phyloP scores from a whole-genome alignment of 2,888 invertebrate genomes.

The Ophion ellenae region DNA sequence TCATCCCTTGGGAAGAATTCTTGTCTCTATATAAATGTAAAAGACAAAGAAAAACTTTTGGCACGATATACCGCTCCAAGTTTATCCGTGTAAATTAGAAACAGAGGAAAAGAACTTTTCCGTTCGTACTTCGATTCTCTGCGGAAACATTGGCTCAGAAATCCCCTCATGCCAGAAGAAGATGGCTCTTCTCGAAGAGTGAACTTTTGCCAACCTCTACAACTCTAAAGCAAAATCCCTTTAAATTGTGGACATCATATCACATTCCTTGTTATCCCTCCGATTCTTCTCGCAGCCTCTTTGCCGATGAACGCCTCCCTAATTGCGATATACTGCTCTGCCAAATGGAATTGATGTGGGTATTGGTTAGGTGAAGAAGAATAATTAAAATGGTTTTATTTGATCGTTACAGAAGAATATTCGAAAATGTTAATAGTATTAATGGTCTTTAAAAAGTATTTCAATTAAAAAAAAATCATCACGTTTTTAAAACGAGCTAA shows the following conservation, averaged over 20 bases:
- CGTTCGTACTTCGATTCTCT: background rate
- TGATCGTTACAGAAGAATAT: too few species aligned
- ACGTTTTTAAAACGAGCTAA: too few species aligned
- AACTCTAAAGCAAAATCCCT: background rate
- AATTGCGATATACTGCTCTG: background rate
- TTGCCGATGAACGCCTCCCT: background rate
- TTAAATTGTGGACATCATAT: background rate
- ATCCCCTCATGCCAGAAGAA: background rate
- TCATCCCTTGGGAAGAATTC: background rate
- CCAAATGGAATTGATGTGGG: background rate
- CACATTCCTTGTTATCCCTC: background rate
- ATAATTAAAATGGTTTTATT: too few species aligned
- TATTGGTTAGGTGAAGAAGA: too few species aligned
- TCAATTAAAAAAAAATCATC: too few species aligned
- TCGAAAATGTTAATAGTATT: too few species aligned
- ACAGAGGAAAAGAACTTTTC: background rate
- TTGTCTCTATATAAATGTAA: background rate
- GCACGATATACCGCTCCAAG: conserved; percentile 9
- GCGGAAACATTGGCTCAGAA: background rate
- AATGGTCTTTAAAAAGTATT: too few species aligned
- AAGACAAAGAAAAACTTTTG: conserved; percentile 10
- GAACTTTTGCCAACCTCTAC: background rate
- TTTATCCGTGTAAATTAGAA: conserved; percentile 23
- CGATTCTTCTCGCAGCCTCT: background rate
- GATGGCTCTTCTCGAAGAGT: background rate